Percentiles rank a stretch among this genome's conserved stretches.
Conservation (phyloP, 2,113 vertebrate genomes). For the Anguilla japonica region DNA sequence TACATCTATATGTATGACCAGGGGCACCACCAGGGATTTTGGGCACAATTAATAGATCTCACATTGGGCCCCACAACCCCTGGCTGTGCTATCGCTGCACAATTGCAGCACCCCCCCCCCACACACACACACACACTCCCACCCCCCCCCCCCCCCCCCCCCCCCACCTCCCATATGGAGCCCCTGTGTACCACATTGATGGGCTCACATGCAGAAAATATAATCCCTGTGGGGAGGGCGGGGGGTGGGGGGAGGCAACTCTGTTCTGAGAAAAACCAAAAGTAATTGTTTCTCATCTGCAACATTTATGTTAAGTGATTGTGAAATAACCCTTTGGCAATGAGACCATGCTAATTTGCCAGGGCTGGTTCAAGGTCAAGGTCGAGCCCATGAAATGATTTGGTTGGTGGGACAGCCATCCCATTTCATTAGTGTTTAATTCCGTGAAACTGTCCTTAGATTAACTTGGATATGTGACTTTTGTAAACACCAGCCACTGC, state of each 20-base stretch:
- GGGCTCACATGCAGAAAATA: too few species aligned
- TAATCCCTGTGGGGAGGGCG: too few species aligned
- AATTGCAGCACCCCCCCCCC: too few species aligned
- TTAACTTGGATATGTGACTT: neutral
- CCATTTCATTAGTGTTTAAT: neutral
- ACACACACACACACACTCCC: too few species aligned
- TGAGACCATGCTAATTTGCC: constrained; percentile 32
- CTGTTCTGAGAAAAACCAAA: neutral
- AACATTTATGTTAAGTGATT: neutral
- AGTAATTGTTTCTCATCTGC: neutral
- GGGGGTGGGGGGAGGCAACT: neutral
- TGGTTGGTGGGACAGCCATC: neutral
- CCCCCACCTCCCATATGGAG: too few species aligned
- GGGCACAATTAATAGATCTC: too few species aligned
- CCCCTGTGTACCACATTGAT: too few species aligned
- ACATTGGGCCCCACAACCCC: too few species aligned
- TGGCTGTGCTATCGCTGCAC: too few species aligned
- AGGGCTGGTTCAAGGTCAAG: constrained; percentile 45
- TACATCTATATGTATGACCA: too few species aligned
- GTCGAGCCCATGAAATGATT: neutral
- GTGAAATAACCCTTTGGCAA: constrained; percentile 24
- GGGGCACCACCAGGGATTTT: too few species aligned
- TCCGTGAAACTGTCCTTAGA: neutral
- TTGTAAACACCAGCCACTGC: neutral
- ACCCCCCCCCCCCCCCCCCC: too few species aligned